phyloP scores from a whole-genome alignment of 2,797 vertebrate species.

The Manis javanica region DNA sequence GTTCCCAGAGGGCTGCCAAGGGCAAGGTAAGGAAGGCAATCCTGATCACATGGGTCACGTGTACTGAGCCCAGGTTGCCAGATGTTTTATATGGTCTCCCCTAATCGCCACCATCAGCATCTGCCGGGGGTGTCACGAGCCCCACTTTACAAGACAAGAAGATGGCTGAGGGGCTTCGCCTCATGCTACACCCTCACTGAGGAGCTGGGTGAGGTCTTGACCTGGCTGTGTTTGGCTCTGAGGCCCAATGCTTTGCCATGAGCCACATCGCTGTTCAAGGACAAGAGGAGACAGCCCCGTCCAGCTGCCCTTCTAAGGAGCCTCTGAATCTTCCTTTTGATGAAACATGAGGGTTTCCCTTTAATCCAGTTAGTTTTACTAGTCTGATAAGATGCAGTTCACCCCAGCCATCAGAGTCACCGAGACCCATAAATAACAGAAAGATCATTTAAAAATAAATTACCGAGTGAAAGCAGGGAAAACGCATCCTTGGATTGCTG shows the following conservation, averaged over 20 bases:
- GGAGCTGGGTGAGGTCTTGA: background rate
- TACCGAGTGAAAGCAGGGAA: conserved; percentile 20
- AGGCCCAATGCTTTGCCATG: background rate
- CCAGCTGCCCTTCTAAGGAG: background rate
- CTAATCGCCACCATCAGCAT: accelerated
- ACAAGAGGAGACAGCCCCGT: background rate
- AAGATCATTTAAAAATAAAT: conserved; percentile 81
- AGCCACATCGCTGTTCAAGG: background rate
- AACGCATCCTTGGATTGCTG: conserved; percentile 39
- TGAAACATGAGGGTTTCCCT: conserved; percentile 15
- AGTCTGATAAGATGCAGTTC: conserved; percentile 68
- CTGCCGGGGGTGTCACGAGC: background rate
- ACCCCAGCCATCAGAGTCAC: conserved; percentile 18
- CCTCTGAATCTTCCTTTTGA: conserved; percentile 7
- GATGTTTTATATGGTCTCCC: background rate
- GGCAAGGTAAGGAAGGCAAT: background rate
- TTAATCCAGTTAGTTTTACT: conserved; percentile 53
- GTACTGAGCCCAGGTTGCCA: background rate
- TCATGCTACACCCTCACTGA: accelerated
- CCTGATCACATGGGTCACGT: background rate
- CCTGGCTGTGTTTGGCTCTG: background rate
- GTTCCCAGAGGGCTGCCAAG: background rate
- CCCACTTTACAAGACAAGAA: background rate
- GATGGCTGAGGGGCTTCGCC: accelerated
- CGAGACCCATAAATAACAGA: conserved; percentile 68